Percentiles rank a stretch among this genome's conserved stretches.
Conservation (phyloP, 2,113 vertebrate genomes). For the Thamnaconus septentrionalis region DNA sequence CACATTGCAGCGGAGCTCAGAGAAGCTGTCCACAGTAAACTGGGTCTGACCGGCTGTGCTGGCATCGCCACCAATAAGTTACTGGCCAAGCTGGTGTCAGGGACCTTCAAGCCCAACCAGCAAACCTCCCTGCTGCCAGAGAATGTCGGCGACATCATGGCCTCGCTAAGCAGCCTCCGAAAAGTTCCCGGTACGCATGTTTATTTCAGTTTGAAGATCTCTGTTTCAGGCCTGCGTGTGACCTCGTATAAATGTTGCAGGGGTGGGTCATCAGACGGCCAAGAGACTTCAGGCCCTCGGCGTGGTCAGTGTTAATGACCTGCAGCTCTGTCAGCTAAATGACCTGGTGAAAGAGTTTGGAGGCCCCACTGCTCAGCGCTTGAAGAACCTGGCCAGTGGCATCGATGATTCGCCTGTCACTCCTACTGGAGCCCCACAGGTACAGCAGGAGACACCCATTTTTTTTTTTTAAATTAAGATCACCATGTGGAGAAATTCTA, state of each 20-base stretch:
- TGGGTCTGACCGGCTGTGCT: slow-evolving; percentile 86
- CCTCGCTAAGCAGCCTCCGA: slow-evolving; percentile 68
- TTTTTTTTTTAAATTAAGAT: neutral
- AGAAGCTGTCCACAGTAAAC: slow-evolving; percentile 63
- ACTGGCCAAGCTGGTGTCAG: slow-evolving; percentile 86
- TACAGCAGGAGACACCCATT: slow-evolving; percentile 40
- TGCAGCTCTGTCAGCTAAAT: slow-evolving; percentile 76
- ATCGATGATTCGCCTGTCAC: slow-evolving; percentile 82
- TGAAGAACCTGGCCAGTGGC: slow-evolving; percentile 83
- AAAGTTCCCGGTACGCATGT: slow-evolving; percentile 80
- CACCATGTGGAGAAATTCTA: neutral
- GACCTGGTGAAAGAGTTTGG: slow-evolving; percentile 81
- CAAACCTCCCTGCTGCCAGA: slow-evolving; percentile 86
- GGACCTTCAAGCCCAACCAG: slow-evolving; percentile 88
- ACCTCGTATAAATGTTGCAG: slow-evolving; percentile 56
- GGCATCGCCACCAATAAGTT: slow-evolving; percentile 87
- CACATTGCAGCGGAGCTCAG: slow-evolving; percentile 84
- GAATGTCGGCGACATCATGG: slow-evolving; percentile 74
- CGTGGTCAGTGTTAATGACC: slow-evolving; percentile 72
- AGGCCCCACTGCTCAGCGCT: slow-evolving; percentile 69
- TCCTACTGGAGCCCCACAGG: slow-evolving; percentile 86
- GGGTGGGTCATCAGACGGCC: slow-evolving; percentile 84
- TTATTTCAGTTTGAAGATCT: neutral
- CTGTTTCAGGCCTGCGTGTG: neutral
- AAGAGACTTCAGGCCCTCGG: slow-evolving; percentile 80